Evolutionary conservation across 2,113 vertebrate species (phyloP).

Genomic region (Coptodon rendalli): DNA sequence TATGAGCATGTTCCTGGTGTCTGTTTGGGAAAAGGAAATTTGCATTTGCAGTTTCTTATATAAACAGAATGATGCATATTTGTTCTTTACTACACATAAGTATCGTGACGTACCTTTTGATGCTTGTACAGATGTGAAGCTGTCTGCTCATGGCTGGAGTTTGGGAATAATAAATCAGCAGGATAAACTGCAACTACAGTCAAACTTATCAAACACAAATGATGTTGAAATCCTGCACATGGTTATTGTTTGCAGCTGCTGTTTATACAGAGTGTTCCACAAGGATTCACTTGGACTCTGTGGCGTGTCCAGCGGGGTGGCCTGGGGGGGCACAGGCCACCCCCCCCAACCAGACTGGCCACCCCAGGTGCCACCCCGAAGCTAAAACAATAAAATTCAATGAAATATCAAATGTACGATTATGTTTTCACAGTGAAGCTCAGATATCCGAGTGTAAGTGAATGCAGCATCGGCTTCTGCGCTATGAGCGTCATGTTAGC

Average conservation of each 20-base stretch:
- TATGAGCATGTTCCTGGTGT: fast-evolving
- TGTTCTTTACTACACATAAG: background rate
- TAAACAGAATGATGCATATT: background rate
- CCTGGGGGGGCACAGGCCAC: too few species aligned
- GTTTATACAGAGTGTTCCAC: background rate
- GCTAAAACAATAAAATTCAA: too few species aligned
- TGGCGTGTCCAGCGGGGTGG: too few species aligned
- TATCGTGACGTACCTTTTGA: fast-evolving
- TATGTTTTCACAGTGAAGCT: too few species aligned
- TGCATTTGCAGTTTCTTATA: background rate
- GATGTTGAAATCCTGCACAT: background rate
- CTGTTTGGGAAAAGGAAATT: background rate
- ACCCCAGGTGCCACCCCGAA: too few species aligned
- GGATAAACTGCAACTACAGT: fast-evolving
- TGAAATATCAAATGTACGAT: too few species aligned
- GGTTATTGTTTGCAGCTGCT: background rate
- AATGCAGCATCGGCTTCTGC: too few species aligned
- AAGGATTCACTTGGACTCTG: background rate
- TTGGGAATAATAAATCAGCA: background rate
- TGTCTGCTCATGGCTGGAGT: background rate
- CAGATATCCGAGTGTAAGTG: too few species aligned
- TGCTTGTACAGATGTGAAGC: background rate
- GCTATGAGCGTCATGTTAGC: too few species aligned
- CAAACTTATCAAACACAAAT: background rate
- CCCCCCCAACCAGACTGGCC: too few species aligned